Percentiles rank a stretch among this genome's conserved stretches.
Evolutionary conservation across 2,888 invertebrate species (phyloP).

Genomic region (Rotaria magnacalcarata): DNA sequence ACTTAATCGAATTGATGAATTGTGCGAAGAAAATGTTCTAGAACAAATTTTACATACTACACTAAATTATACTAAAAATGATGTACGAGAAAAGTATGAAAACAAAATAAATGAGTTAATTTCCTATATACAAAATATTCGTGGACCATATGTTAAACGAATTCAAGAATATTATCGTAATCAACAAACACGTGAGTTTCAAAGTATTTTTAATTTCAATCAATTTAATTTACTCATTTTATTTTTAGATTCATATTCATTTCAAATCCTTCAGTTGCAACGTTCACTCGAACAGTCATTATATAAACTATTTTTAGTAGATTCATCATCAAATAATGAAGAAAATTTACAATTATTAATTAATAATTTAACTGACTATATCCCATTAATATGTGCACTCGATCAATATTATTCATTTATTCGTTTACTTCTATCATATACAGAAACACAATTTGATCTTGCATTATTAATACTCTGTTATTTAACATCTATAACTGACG

Average conservation of each 20-base stretch:
- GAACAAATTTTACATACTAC: neutral
- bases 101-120: neutral
- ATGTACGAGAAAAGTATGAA: neutral
- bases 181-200: neutral
- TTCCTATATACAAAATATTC: neutral
- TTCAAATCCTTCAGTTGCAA: constrained; percentile 29
- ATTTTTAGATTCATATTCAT: neutral
- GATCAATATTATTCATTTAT: constrained; percentile 13
- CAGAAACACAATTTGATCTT: constrained; percentile 6
- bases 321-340: neutral
- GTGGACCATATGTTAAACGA: neutral
- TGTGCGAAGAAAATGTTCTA: constrained; percentile 4
- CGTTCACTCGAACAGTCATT: constrained; percentile 23
- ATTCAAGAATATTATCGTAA: neutral
- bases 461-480: constrained; percentile 12
- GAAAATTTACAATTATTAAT: constrained; percentile 10
- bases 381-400: neutral
- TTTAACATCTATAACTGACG: neutral
- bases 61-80: neutral
- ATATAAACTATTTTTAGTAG: neutral
- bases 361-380: neutral
- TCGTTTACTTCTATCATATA: neutral
- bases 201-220: neutral
- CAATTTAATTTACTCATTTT: neutral
- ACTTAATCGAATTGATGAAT: constrained; percentile 25